A percentile compares a stretch with the other conserved stretches of the same genome.
phyloP scores from a whole-genome alignment of 2,888 invertebrate species.

The Ochropacha duplaris region DNA sequence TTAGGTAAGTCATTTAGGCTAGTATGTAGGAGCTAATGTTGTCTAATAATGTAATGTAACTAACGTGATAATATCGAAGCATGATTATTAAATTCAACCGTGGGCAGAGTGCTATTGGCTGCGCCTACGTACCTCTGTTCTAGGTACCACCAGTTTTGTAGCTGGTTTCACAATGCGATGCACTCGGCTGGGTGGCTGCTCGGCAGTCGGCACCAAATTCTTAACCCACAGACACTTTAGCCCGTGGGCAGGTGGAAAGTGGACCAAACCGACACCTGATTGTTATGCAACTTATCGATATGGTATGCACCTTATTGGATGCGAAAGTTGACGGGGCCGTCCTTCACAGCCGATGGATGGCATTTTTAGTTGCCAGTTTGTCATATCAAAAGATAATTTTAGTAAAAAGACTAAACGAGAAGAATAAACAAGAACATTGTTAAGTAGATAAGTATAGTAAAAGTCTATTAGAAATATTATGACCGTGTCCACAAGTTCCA shows the following conservation, averaged over 20 bases:
- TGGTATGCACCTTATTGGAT: conserved; percentile 64
- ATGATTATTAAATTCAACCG: conserved; percentile 45
- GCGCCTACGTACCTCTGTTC: conserved; percentile 58
- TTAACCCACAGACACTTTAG: conserved; percentile 61
- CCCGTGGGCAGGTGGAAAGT: conserved; percentile 78
- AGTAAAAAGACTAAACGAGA: no score
- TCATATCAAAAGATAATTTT: no score
- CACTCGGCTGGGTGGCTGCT: conserved; percentile 47
- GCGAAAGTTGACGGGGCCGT: conserved; percentile 57
- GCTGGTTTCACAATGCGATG: conserved; percentile 66
- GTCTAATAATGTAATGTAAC: conserved; percentile 32
- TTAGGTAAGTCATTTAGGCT: conserved; percentile 14
- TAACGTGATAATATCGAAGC: conserved; percentile 40
- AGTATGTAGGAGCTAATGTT: conserved; percentile 16
- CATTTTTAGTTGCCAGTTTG: not conserved
- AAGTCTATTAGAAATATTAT: no score
- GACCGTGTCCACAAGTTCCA: no score
- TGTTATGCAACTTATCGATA: conserved; percentile 69
- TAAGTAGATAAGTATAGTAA: no score
- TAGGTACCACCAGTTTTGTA: conserved; percentile 49
- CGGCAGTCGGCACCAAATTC: conserved; percentile 64
- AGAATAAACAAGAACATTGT: no score
- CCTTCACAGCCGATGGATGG: conserved; percentile 47
- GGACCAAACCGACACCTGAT: conserved; percentile 52
- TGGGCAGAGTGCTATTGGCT: conserved; percentile 48